Percentiles rank a stretch among this genome's conserved stretches.
phyloP scores from a whole-genome alignment of 2,113 vertebrate species.

The Capra hircus region DNA sequence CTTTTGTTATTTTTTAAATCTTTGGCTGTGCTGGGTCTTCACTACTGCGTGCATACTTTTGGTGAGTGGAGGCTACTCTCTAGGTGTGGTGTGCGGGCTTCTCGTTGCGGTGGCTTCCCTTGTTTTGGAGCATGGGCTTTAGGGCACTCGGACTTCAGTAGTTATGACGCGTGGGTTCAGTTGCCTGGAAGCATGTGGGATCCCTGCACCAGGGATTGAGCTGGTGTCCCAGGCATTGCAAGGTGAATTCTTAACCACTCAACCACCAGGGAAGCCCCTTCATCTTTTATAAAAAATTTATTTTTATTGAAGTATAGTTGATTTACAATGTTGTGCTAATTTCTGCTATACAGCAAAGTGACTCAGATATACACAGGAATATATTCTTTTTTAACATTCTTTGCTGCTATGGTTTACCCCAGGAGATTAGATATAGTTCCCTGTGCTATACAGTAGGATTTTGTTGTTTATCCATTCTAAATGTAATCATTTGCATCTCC shows the following conservation, averaged over 20 bases:
- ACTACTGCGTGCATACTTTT: neutral
- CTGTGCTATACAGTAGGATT: neutral
- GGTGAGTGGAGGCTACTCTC: neutral
- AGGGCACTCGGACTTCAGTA: neutral
- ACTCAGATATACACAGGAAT: neutral
- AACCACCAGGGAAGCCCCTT: neutral
- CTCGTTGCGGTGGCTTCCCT: neutral
- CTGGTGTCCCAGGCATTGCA: neutral
- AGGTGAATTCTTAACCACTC: neutral
- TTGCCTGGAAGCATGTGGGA: neutral
- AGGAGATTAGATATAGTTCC: neutral
- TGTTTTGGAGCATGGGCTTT: neutral
- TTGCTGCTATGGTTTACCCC: neutral
- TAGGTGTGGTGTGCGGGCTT: neutral
- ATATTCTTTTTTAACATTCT: neutral
- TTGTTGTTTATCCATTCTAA: neutral
- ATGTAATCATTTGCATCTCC: neutral
- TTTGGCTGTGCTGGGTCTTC: neutral
- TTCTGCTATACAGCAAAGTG: neutral
- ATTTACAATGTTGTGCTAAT: neutral
- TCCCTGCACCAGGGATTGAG: neutral
- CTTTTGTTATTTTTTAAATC: neutral
- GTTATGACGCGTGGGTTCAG: neutral
- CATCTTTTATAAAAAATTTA: neutral
- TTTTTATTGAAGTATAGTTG: neutral